Percentiles rank a stretch among this genome's conserved stretches.
These are phyloP conservation scores for Caerostris extrusa DNA, from an alignment of 1,140 invertebrate species.

Conservation along the genomic window DNA sequence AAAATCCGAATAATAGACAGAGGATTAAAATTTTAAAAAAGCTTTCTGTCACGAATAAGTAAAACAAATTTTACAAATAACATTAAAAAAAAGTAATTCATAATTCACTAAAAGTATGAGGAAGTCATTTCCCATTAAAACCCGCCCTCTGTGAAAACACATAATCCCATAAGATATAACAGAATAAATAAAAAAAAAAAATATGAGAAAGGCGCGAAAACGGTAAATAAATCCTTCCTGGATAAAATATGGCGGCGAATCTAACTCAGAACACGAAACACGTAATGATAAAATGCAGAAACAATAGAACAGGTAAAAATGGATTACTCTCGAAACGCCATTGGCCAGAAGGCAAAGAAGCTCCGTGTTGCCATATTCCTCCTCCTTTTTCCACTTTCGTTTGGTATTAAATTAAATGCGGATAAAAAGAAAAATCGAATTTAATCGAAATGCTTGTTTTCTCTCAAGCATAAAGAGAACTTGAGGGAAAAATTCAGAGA, in stretches of 20 bases:
- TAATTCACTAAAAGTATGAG: too few species aligned
- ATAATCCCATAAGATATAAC: neutral
- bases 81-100: too few species aligned
- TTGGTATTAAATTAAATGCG: constrained; percentile 51
- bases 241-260: neutral
- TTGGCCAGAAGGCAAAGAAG: constrained; percentile 31
- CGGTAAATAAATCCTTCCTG: constrained; percentile 9
- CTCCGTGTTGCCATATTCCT: constrained; percentile 22
- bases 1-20: too few species aligned
- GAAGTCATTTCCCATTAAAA: neutral
- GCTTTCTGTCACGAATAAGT: too few species aligned
- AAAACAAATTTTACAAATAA: too few species aligned
- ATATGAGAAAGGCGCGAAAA: neutral
- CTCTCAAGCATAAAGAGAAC: neutral
- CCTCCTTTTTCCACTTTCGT: neutral
- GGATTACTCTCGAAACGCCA: neutral
- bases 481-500: neutral
- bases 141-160: neutral
- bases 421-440: constrained; percentile 62
- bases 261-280: constrained; percentile 2
- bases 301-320: constrained; percentile 42
- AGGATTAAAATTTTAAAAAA: too few species aligned
- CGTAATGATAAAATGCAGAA: constrained; percentile 50
- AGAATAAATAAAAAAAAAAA: neutral
- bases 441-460: constrained; percentile 44